Evolutionary conservation across 2,113 vertebrate species (phyloP), one percentile per base, ranked within the genome.

Genomic region (Entomyzon cyanotis): DNA sequence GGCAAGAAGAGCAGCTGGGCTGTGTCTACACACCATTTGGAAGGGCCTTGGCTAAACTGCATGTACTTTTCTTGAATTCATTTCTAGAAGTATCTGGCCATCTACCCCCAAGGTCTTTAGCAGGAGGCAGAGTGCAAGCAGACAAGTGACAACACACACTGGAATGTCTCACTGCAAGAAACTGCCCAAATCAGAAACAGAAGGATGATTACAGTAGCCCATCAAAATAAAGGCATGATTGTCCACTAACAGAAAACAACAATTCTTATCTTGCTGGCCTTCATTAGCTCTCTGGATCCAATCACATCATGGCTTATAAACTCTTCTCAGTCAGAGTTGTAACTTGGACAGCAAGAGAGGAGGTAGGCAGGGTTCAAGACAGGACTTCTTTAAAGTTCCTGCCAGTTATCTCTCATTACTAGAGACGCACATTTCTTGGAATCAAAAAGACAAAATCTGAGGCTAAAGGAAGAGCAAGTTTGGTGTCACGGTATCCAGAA

Each of bases 371-470:
- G 21, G 63, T 41, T 96, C 73, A 83, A 80, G 13, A 85, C 33
- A 91, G 63, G 46, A 90, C 64, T 74, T 73, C 42, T 91, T 94
- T 81, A 94, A 88, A 88, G 56, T 11, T 50, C 28, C 60, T 78
- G 68, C 92, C 80, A 90, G 60, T 64, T 91, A 95, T 84, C 90
- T 44, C 69, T 93, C 88, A 93, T 96, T 93, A 96, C 71, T 35
- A 91, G n/a, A 95, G 52, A 95, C 2, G 60, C 91, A 52, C 76
- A 53, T 56, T 86, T 88, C 63, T 90, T 27, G 7, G 37, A 93
- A 91, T 90, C 82, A 94, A 80, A 94, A 85, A 67, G 68, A 90
- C 47, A 90, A 93, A 84, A 90, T 81, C 3, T 91, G 71, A 92
- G 83, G 86, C 64, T 90, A 81, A 94, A 94, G 55, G 37, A 89